Evolutionary conservation across 2,113 vertebrate species (phyloP).

Genomic region (Archilochus colubris): DNA sequence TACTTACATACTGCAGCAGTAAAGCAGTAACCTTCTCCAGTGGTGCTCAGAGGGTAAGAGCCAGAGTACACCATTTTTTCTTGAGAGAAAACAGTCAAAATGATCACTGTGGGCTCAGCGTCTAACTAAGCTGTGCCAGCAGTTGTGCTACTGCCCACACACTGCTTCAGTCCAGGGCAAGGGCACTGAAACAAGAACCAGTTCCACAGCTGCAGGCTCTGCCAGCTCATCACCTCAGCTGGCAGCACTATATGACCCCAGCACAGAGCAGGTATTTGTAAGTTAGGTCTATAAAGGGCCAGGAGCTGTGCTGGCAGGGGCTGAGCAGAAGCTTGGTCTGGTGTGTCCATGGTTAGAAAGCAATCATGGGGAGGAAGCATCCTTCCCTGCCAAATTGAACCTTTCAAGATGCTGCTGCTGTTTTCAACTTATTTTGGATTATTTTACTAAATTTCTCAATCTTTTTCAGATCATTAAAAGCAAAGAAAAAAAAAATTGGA

Average conservation of each 20-base stretch:
- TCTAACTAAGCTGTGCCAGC: not conserved
- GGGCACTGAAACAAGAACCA: not conserved
- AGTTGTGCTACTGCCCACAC: accelerated
- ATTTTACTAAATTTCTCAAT: not conserved
- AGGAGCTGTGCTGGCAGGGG: not conserved
- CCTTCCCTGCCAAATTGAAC: not conserved
- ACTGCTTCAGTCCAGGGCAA: too few species aligned
- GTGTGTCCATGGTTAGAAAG: not conserved
- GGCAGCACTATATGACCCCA: not conserved
- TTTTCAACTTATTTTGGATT: not conserved
- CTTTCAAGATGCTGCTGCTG: not conserved
- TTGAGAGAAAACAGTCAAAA: not conserved
- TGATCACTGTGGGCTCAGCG: not conserved
- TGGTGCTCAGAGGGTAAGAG: not conserved
- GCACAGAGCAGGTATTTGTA: not conserved
- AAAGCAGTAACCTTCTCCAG: not conserved
- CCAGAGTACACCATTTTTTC: not conserved
- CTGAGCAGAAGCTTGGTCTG: not conserved
- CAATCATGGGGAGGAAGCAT: not conserved
- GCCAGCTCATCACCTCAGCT: not conserved
- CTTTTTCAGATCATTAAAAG: not conserved
- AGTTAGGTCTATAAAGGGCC: not conserved
- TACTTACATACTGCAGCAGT: not conserved
- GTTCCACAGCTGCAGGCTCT: not conserved
- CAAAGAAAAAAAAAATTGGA: not conserved